A percentile compares a stretch with the other conserved stretches of the same genome.
Evolutionary conservation across 1,140 invertebrate species (phyloP).

Genomic region (Pteromalus puparum): DNA sequence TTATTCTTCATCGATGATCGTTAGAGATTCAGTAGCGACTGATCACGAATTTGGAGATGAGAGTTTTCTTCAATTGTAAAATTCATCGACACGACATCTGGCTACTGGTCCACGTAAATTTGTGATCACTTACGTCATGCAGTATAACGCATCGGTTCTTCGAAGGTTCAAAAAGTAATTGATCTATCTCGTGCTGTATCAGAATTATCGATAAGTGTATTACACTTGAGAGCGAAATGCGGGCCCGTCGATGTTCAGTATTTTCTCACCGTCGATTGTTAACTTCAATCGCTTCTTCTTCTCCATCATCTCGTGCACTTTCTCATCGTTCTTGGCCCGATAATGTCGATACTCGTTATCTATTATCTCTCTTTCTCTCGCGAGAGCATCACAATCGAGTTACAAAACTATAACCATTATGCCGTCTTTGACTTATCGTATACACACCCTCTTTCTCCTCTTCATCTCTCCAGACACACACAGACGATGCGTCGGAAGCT

Average conservation of each 20-base stretch:
- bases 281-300: neutral
- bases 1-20: too few relatives aligned
- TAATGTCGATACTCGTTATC: constrained; percentile 28
- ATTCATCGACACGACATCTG: too few relatives aligned
- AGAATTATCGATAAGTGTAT: neutral
- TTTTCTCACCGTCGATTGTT: neutral
- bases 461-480: neutral
- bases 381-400: neutral
- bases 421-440: constrained; percentile 8
- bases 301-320: neutral
- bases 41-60: too few relatives aligned
- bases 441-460: neutral
- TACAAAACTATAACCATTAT: constrained; percentile 25
- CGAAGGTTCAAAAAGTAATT: neutral
- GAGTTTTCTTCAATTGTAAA: too few relatives aligned
- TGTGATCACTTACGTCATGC: too few relatives aligned
- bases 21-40: too few relatives aligned
- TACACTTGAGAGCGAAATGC: neutral
- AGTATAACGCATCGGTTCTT: neutral
- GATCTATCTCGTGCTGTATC: neutral
- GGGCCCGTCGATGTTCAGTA: neutral
- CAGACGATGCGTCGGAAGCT: constrained; percentile 8
- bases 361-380: neutral
- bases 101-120: too few relatives aligned
- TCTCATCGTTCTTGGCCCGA: neutral